These are phyloP conservation scores for Hippocampus guttulatus DNA, from an alignment of 2,113 vertebrate genomes.

Conservation along the genomic window DNA sequence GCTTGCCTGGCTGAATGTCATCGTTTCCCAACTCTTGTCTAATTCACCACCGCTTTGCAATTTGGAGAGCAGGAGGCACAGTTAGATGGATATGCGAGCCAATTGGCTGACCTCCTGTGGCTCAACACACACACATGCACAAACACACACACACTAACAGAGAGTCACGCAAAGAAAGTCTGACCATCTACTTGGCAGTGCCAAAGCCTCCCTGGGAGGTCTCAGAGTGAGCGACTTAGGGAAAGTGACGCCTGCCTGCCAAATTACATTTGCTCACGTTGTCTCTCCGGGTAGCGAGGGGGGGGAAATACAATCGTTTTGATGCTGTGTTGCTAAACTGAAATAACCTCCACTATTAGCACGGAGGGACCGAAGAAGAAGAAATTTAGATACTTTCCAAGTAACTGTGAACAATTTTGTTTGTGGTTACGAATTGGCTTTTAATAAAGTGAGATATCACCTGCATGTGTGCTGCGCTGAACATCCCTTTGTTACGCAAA, in stretches of 20 bases:
- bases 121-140: conserved; percentile 4
- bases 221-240: conserved; percentile 32
- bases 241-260: conserved; percentile 39
- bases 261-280: conserved; percentile 50
- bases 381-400: background rate
- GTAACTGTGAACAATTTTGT: background rate
- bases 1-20: background rate
- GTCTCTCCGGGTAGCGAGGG: conserved; percentile 18
- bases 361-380: background rate
- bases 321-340: conserved; percentile 20
- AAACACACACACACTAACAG: conserved; percentile 5
- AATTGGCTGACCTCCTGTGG: conserved; percentile 29
- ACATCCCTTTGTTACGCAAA: too few species aligned
- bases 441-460: too few species aligned
- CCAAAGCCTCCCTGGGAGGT: conserved; percentile 42
- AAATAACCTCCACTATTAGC: conserved; percentile 23
- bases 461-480: too few species aligned
- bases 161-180: conserved; percentile 18
- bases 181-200: conserved; percentile 39
- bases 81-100: conserved; percentile 7
- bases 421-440: background rate
- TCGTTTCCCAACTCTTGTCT: background rate
- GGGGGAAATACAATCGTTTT: conserved; percentile 33
- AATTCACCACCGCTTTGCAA: background rate
- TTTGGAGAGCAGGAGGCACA: background rate